Evolutionary conservation across 2,888 invertebrate genomes (phyloP), one percentile per base, ranked within the genome.

Genomic region (Epistrophe grossulariae): DNA sequence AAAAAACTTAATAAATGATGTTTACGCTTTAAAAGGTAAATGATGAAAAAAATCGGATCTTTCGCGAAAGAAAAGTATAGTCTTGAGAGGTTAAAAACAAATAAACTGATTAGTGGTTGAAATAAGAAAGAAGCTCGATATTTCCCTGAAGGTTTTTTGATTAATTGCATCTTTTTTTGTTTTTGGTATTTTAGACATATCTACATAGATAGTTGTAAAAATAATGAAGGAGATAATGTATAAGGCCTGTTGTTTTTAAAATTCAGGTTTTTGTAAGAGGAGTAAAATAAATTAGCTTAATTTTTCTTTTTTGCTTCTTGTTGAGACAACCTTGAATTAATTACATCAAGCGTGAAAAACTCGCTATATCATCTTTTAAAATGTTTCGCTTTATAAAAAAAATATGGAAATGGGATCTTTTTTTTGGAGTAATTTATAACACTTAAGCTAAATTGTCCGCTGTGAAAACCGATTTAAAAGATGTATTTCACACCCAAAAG

Each of bases 1-100:
- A 68, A 70, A 70, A 62, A 78, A 78, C 60, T 70, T 83, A 78
- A 83, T 78, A 73, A 76, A 76, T 84, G 45, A 84, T 79, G 79
- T 60, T 52, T 70, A 60, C 45, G 24, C 45, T 52, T 24, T 40
- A 48, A 52, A 74, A 76, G 43, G 68, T 68, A 45, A 45, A 45
- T 19, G 24, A 38, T 38, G 19, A 24, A 71, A 55, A 50, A 43
- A 57, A 72, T 24, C 31, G 43, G 19, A 55, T 43, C 50, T 35
- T 52, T 31, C n/a, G 13, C 9, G 35, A 52, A 50, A 15, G 9
- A 15, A 52, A 2, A 17, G 43, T 11, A 6, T 60, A 38, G 11
- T 40, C 19, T 40, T 40, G 24, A 40, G n/a, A 40, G 62, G 24
- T 43, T 40, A 15, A 28, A 55, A 72, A 57, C 38, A 72, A 64